Conservation (phyloP, 2,888 invertebrate genomes). For the Acleris sparsana region DNA sequence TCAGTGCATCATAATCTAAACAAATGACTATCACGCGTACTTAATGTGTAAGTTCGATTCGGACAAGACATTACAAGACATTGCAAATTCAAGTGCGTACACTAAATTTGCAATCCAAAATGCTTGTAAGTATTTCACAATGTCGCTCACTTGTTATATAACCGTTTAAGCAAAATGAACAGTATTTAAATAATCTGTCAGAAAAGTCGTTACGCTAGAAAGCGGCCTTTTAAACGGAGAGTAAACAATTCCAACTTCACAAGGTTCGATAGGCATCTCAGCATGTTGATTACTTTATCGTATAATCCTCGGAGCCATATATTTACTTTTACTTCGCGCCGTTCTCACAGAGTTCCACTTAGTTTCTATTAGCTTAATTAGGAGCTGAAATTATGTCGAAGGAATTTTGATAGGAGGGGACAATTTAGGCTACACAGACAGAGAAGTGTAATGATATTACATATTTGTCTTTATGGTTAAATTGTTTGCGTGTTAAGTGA, state of each 20-base stretch:
- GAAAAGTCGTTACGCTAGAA: slow-evolving; percentile 30
- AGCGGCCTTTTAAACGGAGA: slow-evolving; percentile 32
- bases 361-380: slow-evolving; percentile 37
- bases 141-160: slow-evolving; percentile 10
- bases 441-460: no score
- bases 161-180: slow-evolving; percentile 25
- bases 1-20: neutral
- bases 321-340: slow-evolving; percentile 35
- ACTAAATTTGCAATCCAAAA: neutral
- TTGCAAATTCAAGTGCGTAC: no score
- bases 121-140: slow-evolving; percentile 3
- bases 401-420: slow-evolving; percentile 30
- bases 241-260: slow-evolving; percentile 36
- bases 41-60: no score
- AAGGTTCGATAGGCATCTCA: slow-evolving; percentile 36
- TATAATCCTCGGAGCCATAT: slow-evolving; percentile 34
- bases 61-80: no score
- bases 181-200: slow-evolving; percentile 11
- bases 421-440: slow-evolving; percentile 13
- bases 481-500: neutral
- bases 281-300: slow-evolving; percentile 36
- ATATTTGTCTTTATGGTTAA: neutral
- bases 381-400: slow-evolving; percentile 31
- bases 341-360: slow-evolving; percentile 36
- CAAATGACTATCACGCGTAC: no score